A percentile compares a stretch with the other conserved stretches of the same genome.
phyloP scores from a whole-genome alignment of 2,888 invertebrate genomes.

The Chloroclystis v-ata region DNA sequence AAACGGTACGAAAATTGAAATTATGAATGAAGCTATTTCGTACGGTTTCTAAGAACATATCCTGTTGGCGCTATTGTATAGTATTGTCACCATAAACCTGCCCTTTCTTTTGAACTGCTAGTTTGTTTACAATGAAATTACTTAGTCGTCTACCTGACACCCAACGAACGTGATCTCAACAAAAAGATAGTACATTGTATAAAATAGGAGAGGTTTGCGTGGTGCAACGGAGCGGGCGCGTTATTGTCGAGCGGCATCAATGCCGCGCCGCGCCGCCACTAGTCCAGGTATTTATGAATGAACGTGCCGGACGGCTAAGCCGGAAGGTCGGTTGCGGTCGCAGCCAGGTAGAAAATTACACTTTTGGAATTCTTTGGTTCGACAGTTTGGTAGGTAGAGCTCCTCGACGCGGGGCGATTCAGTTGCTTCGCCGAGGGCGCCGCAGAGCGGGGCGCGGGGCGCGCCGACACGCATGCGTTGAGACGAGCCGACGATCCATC shows the following conservation, averaged over 20 bases:
- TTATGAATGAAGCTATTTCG: conserved; percentile 50
- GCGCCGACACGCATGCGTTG: conserved; percentile 71
- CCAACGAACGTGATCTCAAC: conserved; percentile 52
- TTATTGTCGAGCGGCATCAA: conserved; percentile 24
- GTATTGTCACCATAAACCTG: conserved; percentile 46
- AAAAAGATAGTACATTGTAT: conserved; percentile 58
- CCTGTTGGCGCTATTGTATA: conserved; percentile 57
- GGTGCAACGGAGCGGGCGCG: conserved; percentile 45
- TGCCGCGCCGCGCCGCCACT: conserved; percentile 38
- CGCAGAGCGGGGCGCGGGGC: conserved; percentile 76
- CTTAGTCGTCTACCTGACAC: conserved; percentile 62
- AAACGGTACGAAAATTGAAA: conserved; percentile 32
- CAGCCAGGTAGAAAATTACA: conserved; percentile 75
- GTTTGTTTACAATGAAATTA: conserved; percentile 53
- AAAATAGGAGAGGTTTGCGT: conserved; percentile 59
- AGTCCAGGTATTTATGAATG: conserved; percentile 75
- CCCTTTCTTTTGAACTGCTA: conserved; percentile 47
- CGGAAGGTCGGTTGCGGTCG: conserved; percentile 62
- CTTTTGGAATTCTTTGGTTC: conserved; percentile 71
- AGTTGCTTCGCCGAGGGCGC: conserved; percentile 65
- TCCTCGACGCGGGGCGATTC: conserved; percentile 60
- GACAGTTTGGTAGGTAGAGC: conserved; percentile 66
- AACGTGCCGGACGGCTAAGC: conserved; percentile 68
- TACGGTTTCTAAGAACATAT: conserved; percentile 51
- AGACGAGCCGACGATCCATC: conserved; percentile 66